Evolutionary conservation across 2,888 invertebrate genomes (phyloP).

Genomic region (Galerucella pusilla): DNA sequence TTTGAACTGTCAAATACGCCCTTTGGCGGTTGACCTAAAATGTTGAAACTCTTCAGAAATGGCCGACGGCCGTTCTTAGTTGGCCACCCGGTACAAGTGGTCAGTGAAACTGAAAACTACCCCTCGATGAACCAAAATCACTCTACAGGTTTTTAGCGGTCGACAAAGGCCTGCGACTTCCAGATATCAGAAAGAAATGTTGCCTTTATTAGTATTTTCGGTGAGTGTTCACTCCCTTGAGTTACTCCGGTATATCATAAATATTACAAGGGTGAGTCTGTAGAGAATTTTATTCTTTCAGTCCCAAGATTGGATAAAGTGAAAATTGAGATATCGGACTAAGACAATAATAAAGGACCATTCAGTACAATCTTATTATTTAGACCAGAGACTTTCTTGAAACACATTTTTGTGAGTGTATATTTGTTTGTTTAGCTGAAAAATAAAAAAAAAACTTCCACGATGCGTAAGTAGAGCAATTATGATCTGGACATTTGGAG

Average conservation of each 20-base stretch:
- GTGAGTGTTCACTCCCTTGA: conserved; percentile 49
- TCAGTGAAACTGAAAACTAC: conserved; percentile 45
- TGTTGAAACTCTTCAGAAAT: too few species aligned
- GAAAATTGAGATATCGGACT: too few species aligned
- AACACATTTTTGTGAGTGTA: too few species aligned
- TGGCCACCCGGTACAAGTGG: conserved; percentile 28
- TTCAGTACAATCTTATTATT: too few species aligned
- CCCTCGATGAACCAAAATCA: conserved; percentile 55
- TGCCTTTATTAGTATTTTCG: conserved; percentile 60
- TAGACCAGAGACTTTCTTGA: too few species aligned
- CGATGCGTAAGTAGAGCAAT: conserved; percentile 15
- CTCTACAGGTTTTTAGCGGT: conserved; percentile 57
- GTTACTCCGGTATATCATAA: conserved; percentile 33
- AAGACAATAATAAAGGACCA: too few species aligned
- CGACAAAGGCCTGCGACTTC: conserved; percentile 58
- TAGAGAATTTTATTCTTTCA: background rate
- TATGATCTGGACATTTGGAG: conserved; percentile 17
- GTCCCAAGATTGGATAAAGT: background rate
- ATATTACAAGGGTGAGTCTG: conserved; percentile 26
- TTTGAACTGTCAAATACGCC: too few species aligned
- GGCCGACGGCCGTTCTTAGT: too few species aligned
- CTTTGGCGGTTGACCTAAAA: too few species aligned
- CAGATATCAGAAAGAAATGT: conserved; percentile 61
- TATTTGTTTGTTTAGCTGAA: too few species aligned
- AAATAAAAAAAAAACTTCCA: background rate